These are phyloP conservation scores for Tringa solitaria DNA, from an alignment of 2,113 vertebrate species.

Conservation along the genomic window DNA sequence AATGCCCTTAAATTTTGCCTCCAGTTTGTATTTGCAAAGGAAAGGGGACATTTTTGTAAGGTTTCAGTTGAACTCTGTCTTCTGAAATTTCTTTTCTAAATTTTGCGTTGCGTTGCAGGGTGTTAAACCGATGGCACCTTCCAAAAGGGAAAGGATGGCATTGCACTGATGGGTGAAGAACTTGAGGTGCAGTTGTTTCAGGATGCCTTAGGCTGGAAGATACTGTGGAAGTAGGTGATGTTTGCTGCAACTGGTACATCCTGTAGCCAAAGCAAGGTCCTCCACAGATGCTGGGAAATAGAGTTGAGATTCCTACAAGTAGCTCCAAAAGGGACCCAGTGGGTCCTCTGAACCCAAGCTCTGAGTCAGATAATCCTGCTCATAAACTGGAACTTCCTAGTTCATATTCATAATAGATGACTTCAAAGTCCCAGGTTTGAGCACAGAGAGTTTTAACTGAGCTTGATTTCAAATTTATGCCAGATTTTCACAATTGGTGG, in stretches of 20 bases:
- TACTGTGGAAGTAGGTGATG: fast-evolving
- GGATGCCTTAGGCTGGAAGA: background rate
- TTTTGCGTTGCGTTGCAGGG: background rate
- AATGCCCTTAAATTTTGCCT: background rate
- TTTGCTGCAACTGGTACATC: background rate
- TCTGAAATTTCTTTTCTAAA: background rate
- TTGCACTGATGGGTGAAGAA: background rate
- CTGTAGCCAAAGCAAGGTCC: background rate
- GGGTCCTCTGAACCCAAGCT: background rate
- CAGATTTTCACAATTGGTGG: background rate
- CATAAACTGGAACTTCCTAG: background rate
- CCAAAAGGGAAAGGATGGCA: background rate
- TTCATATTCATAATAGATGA: background rate
- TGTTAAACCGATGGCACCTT: background rate
- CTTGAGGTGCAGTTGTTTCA: background rate
- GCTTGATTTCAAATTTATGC: background rate
- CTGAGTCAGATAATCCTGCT: background rate
- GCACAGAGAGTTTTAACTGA: background rate
- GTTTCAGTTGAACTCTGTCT: background rate
- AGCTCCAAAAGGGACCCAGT: background rate
- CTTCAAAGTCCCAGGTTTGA: background rate
- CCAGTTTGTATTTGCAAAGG: background rate
- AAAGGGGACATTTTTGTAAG: background rate
- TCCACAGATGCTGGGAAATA: background rate
- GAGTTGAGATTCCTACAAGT: background rate